Base-by-base conservation (phyloP, 2,888 invertebrate genomes). In the Gisinianus flammeolus region DNA sequence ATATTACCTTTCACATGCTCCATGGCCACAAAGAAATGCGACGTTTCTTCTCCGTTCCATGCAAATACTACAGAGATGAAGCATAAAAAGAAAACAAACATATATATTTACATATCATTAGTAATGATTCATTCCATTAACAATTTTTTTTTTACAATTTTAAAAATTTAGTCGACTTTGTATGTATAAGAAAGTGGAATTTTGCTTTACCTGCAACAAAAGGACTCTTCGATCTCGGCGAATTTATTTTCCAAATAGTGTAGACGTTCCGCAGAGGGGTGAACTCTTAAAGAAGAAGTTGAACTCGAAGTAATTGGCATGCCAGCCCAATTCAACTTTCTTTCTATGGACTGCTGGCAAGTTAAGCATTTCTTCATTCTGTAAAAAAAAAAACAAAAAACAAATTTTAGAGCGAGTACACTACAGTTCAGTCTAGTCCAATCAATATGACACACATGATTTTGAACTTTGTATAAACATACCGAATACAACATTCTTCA, bases 1-100 rank as follows among this genome's bases (percentile, higher is more conserved):
- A 0, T 94, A 93, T 81, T 92, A 91, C 83, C 91, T 90, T 74
- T 92, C 91, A 87, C 95, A 95, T 19, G 94, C 93, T 28, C 93
- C 92, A 85, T 95, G 95, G 0, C 95, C 95, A 85, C 95, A 95
- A n/a, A 94, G 88, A 87, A 95, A 95, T 28, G 93, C 94, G 26
- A 94, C 92, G 85, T 94, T 93, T 54, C 93, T 89, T 79, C 91
- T 90, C 52, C 93, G 89, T 85, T 95, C 95, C 94, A 95, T 94
- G 86, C 95, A 95, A 84, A 95, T 95, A 76, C 93, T 92, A 86
- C 95, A 95, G 8, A 44, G 16, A 44, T 44, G 16, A 44, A 44
- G n/a, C n/a, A n/a, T n/a, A 10, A 44, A 44, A 44, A 10, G 44
- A 44, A 6, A 44, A 44, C 44, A 16, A 44, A 10, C 44, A 44